Conservation (phyloP, 2,888 invertebrate genomes). For the Junonia oenone region DNA sequence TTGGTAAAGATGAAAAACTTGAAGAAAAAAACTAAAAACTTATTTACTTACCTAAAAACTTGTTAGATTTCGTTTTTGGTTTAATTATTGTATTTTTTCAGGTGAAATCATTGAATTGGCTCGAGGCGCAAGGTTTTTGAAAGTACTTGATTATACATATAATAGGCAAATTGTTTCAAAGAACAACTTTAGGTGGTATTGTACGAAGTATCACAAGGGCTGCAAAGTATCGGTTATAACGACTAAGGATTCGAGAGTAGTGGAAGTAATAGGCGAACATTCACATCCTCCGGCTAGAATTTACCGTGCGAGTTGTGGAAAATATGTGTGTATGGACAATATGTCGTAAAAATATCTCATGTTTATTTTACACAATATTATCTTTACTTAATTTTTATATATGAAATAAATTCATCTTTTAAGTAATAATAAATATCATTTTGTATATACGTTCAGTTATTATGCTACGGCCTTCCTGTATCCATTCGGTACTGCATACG, state of each 20-base stretch:
- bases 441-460: too few species aligned
- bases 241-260: slow-evolving; percentile 12
- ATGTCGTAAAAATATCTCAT: not conserved
- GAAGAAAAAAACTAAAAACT: too few species aligned
- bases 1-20: too few species aligned
- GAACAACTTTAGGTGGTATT: slow-evolving; percentile 32
- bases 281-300: slow-evolving; percentile 24
- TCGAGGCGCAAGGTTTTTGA: slow-evolving; percentile 13
- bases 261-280: slow-evolving; percentile 25
- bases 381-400: not conserved
- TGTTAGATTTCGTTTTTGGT: too few species aligned
- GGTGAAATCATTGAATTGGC: slow-evolving; percentile 23
- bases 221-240: slow-evolving; percentile 33
- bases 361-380: not conserved
- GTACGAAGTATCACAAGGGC: slow-evolving; percentile 34
- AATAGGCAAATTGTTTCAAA: slow-evolving; percentile 20
- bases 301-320: slow-evolving; percentile 2
- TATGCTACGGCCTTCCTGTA: too few species aligned
- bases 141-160: slow-evolving; percentile 18
- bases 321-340: slow-evolving; percentile 9
- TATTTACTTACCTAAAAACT: too few species aligned
- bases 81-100: slow-evolving; percentile 2
- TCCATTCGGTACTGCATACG: too few species aligned
- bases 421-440: too few species aligned
- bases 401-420: too few species aligned